Percentiles rank a stretch among this genome's conserved stretches.
phyloP scores from a whole-genome alignment of 2,113 vertebrate species.

The Brachyhypopomus gauderio region DNA sequence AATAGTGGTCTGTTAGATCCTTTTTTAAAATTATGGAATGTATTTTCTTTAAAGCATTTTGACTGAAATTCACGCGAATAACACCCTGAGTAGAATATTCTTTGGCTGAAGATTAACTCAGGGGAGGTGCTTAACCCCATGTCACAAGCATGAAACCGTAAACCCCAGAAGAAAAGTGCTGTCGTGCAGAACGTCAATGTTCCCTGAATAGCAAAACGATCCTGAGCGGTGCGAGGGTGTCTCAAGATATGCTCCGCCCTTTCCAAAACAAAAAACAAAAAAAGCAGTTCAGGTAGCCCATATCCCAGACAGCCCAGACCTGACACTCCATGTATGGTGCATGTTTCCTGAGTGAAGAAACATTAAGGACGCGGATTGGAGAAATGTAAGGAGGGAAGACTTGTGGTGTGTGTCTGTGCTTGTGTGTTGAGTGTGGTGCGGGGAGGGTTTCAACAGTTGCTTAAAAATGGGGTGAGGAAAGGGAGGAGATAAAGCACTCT shows the following conservation, averaged over 20 bases:
- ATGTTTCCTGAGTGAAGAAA: conserved; percentile 59
- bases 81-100: conserved; percentile 7
- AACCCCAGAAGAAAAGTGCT: conserved; percentile 62
- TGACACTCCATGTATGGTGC: conserved; percentile 66
- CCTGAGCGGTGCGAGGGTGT: conserved; percentile 39
- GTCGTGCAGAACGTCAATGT: conserved; percentile 38
- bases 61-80: conserved; percentile 8
- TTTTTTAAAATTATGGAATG: neutral
- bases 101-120: conserved; percentile 3
- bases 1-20: neutral
- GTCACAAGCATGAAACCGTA: conserved; percentile 65
- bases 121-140: conserved; percentile 47
- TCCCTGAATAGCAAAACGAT: conserved; percentile 69
- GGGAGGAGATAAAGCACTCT: conserved; percentile 57
- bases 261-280: conserved; percentile 38
- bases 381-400: conserved; percentile 38
- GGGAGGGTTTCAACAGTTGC: conserved; percentile 47
- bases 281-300: conserved; percentile 35
- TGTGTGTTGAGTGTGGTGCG: neutral
- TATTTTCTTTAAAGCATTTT: neutral
- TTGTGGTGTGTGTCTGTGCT: conserved; percentile 31
- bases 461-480: conserved; percentile 33
- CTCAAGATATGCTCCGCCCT: conserved; percentile 16
- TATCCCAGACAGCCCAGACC: neutral
- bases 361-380: conserved; percentile 26